Conservation (phyloP, 2,888 invertebrate genomes). For the Hylaea fasciaria region DNA sequence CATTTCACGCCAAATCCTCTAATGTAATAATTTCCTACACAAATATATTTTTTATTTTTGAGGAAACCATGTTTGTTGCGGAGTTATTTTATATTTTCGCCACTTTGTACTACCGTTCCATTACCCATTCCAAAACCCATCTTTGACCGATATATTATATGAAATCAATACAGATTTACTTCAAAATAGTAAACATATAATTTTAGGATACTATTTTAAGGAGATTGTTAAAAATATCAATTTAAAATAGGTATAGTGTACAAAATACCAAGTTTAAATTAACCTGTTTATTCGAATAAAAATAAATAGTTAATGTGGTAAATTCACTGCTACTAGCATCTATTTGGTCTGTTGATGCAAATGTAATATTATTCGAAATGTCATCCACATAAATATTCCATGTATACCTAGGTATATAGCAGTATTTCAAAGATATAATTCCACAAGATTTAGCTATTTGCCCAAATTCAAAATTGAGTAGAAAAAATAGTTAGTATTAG, state of each 20-base stretch:
- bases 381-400: conserved; percentile 41
- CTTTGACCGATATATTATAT: conserved; percentile 35
- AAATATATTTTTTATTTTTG: background rate
- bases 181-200: conserved; percentile 41
- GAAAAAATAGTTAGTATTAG: conserved; percentile 11
- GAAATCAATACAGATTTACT: conserved; percentile 68
- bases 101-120: conserved; percentile 52
- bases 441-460: background rate
- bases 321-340: conserved; percentile 62
- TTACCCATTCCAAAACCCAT: conserved; percentile 51
- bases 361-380: conserved; percentile 32
- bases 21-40: background rate
- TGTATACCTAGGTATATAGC: background rate
- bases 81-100: conserved; percentile 52
- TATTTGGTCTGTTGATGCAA: conserved; percentile 61
- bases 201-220: conserved; percentile 44
- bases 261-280: conserved; percentile 51
- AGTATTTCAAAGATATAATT: background rate
- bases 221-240: conserved; percentile 58
- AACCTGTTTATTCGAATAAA: conserved; percentile 57
- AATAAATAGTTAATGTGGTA: conserved; percentile 51
- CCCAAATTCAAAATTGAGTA: conserved; percentile 10
- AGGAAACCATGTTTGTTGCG: background rate
- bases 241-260: conserved; percentile 47
- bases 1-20: background rate